Percentiles rank a stretch among this genome's conserved stretches.
These are phyloP conservation scores for Dynastes grantii DNA, from an alignment of 2,888 invertebrate species.

Conservation along the genomic window DNA sequence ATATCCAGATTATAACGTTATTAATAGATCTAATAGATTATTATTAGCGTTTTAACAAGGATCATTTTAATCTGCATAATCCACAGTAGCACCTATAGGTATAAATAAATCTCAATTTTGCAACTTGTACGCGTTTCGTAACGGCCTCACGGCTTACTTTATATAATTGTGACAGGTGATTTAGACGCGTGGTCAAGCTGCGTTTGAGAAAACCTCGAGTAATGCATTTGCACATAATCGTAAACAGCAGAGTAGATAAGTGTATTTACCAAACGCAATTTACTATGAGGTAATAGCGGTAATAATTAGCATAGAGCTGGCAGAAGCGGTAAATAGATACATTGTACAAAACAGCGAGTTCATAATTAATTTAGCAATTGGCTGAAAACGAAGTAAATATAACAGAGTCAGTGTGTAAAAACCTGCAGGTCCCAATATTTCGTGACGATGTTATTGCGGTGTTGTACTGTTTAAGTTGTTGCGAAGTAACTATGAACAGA, in stretches of 20 bases:
- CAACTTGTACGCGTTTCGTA: conserved; percentile 1
- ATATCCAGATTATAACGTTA: background rate
- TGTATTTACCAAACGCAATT: background rate
- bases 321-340: background rate
- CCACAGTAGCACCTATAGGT: background rate
- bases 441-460: background rate
- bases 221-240: conserved; percentile 11
- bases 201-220: background rate
- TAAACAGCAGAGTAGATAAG: background rate
- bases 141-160: background rate
- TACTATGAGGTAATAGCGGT: background rate
- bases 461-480: too few relatives aligned
- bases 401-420: background rate
- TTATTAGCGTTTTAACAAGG: background rate
- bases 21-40: background rate
- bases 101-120: conserved; percentile 8
- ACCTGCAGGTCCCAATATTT: conserved; percentile 2
- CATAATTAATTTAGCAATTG: conserved; percentile 19
- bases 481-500: too few relatives aligned
- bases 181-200: conserved; percentile 23
- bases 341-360: background rate
- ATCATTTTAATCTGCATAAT: conserved; percentile 4
- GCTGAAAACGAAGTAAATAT: conserved; percentile 13
- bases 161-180: conserved; percentile 20
- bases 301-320: background rate